Conservation (phyloP, 2,113 vertebrate genomes). For the Pseudolaguvia tuberculata region DNA sequence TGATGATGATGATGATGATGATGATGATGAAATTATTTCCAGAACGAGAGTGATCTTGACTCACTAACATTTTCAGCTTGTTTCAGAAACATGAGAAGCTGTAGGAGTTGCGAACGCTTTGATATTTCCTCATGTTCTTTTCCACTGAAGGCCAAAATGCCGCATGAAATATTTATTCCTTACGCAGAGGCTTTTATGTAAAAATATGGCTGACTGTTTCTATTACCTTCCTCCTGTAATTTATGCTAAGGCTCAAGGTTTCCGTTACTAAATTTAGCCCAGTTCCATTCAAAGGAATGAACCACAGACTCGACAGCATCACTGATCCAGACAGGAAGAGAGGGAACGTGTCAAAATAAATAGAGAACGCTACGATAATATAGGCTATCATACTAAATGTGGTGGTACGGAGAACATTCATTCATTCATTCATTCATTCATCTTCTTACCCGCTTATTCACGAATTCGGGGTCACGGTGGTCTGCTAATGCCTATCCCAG, state of each 20-base stretch:
- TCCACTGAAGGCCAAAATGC: conserved; percentile 20
- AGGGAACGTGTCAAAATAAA: neutral
- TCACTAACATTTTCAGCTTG: conserved; percentile 42
- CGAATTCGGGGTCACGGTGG: no score
- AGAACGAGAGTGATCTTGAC: neutral
- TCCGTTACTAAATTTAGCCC: conserved; percentile 25
- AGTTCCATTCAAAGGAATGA: neutral
- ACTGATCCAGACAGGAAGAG: no score
- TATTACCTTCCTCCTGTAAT: conserved; percentile 32
- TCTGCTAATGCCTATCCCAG: no score
- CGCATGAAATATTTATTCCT: conserved; percentile 37
- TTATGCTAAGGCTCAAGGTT: conserved; percentile 29
- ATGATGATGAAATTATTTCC: neutral
- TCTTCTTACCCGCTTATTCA: no score
- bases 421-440: no score
- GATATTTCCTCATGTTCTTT: conserved; percentile 36
- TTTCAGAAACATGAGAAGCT: neutral
- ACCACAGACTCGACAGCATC: neutral
- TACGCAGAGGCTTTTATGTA: conserved; percentile 24
- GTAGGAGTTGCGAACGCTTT: conserved; percentile 35
- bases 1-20: neutral
- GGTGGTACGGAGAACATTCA: no score
- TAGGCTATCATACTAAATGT: no score
- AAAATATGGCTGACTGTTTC: conserved; percentile 37
- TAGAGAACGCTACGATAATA: no score